A percentile compares a stretch with the other conserved stretches of the same genome.
These are phyloP conservation scores for Okamejei kenojei DNA, from an alignment of 2,797 vertebrate species.

Conservation along the genomic window DNA sequence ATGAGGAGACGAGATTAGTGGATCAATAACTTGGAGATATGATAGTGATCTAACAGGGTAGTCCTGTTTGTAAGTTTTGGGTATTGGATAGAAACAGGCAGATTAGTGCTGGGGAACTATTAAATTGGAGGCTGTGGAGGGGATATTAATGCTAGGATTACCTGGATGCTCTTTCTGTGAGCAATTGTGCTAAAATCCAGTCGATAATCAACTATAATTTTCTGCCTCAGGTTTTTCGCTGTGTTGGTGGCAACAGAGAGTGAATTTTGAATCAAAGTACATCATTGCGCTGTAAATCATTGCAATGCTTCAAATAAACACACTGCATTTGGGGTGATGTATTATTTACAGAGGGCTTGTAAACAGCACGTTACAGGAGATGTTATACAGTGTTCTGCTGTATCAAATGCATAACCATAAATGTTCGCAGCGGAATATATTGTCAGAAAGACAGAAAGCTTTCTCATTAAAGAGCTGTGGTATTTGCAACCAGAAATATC, in stretches of 20 bases:
- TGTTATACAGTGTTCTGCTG: background rate
- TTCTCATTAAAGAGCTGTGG: background rate
- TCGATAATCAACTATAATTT: background rate
- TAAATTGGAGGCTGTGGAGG: too few species aligned
- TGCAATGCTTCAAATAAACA: background rate
- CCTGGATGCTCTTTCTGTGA: too few species aligned
- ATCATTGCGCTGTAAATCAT: background rate
- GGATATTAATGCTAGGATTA: too few species aligned
- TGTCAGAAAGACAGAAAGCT: background rate
- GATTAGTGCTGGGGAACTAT: too few species aligned
- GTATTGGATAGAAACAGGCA: too few species aligned
- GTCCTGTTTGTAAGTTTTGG: too few species aligned
- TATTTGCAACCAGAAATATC: background rate
- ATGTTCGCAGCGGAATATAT: background rate
- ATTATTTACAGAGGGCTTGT: background rate
- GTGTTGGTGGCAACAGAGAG: background rate
- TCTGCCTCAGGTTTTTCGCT: background rate
- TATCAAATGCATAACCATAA: constrained; percentile 16
- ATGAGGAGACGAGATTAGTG: too few species aligned
- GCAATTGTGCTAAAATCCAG: too few species aligned
- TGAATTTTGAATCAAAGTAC: background rate
- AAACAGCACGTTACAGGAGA: background rate
- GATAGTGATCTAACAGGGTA: too few species aligned
- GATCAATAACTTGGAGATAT: too few species aligned
- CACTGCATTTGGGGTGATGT: background rate